phyloP scores from a whole-genome alignment of 2,888 invertebrate species.

The Drosophila mimica region DNA sequence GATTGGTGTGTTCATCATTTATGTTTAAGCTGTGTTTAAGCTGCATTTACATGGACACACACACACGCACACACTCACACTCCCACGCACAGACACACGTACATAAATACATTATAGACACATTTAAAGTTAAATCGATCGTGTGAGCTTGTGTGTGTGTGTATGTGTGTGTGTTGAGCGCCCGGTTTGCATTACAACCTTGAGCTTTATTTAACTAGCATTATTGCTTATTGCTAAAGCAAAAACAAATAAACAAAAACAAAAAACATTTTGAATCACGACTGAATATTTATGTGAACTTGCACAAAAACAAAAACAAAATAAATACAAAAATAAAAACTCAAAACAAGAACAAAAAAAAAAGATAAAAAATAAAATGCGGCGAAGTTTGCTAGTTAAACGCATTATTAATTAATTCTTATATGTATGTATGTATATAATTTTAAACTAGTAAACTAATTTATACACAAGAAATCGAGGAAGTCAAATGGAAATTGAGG shows the following conservation, averaged over 20 bases:
- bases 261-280: constrained; percentile 70
- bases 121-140: constrained; percentile 16
- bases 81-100: background rate
- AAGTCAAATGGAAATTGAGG: background rate
- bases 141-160: constrained; percentile 20
- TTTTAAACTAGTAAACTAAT: constrained; percentile 66
- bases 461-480: constrained; percentile 54
- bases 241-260: constrained; percentile 26
- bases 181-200: constrained; percentile 58
- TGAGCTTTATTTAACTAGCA: constrained; percentile 72
- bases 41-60: constrained; percentile 59
- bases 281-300: constrained; percentile 75
- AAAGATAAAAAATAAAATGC: constrained; percentile 14
- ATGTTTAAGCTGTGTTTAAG: constrained; percentile 59
- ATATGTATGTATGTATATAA: constrained; percentile 59
- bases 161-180: constrained; percentile 35
- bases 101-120: constrained; percentile 6
- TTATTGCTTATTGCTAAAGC: constrained; percentile 24
- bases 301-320: constrained; percentile 53
- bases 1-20: constrained; percentile 35
- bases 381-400: constrained; percentile 37
- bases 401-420: constrained; percentile 43
- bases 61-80: background rate
- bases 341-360: constrained; percentile 18
- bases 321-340: constrained; percentile 1